Conservation (phyloP, 2,888 invertebrate species). For the Lasioglossum oenotherae region DNA sequence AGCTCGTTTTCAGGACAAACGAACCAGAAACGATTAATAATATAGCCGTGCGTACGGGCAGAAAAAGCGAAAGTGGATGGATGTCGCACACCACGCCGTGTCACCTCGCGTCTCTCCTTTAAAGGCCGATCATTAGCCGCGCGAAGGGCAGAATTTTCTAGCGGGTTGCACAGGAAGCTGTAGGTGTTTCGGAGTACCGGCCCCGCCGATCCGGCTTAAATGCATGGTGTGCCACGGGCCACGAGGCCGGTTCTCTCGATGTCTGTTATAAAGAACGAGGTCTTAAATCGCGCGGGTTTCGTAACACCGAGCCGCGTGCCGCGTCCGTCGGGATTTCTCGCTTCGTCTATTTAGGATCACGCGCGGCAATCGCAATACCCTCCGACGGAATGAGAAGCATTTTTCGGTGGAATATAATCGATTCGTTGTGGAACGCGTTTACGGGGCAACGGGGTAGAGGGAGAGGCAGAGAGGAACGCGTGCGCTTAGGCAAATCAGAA, state of each 20-base stretch:
- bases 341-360: slow-evolving; percentile 8
- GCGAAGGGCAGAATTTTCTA: slow-evolving; percentile 53
- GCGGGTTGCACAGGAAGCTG: slow-evolving; percentile 40
- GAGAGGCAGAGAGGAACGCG: background rate
- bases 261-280: slow-evolving; percentile 44
- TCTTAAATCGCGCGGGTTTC: slow-evolving; percentile 45
- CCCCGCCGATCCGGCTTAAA: slow-evolving; percentile 13
- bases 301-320: slow-evolving; percentile 15
- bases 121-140: slow-evolving; percentile 50
- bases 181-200: slow-evolving; percentile 45
- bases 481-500: slow-evolving; percentile 12
- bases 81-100: slow-evolving; percentile 32
- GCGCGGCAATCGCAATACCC: background rate
- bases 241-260: slow-evolving; percentile 24
- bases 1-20: slow-evolving; percentile 79
- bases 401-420: slow-evolving; percentile 12
- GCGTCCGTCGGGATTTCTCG: slow-evolving; percentile 14
- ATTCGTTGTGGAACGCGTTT: slow-evolving; percentile 6
- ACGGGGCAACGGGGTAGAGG: background rate
- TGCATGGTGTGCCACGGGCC: slow-evolving; percentile 14
- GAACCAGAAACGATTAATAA: slow-evolving; percentile 82
- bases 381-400: background rate
- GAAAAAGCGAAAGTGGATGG: slow-evolving; percentile 80
- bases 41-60: slow-evolving; percentile 72
- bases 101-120: slow-evolving; percentile 47